Conservation (phyloP, 2,888 invertebrate genomes). For the Euzophera pinguis region DNA sequence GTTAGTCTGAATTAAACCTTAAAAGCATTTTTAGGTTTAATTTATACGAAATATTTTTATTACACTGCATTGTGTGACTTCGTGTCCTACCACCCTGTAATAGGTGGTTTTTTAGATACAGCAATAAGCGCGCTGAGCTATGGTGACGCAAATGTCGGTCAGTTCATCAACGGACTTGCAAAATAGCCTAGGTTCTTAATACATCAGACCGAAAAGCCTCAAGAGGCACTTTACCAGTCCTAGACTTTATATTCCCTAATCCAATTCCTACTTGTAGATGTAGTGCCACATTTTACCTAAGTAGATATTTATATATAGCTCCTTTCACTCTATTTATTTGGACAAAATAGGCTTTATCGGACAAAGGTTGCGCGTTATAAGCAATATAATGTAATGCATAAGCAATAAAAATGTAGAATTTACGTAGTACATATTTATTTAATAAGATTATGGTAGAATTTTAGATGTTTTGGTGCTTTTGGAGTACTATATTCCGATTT, state of each 20-base stretch:
- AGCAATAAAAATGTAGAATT: conserved; percentile 71
- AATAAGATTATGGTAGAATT: conserved; percentile 56
- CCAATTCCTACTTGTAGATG: conserved; percentile 51
- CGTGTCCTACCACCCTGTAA: no score
- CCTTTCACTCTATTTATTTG: conserved; percentile 39
- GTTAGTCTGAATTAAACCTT: no score
- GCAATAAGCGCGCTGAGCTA: no score
- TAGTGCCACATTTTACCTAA: conserved; percentile 62
- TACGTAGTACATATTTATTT: conserved; percentile 50
- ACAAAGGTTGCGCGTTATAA: conserved; percentile 66
- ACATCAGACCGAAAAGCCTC: conserved; percentile 23
- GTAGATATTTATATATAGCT: conserved; percentile 36
- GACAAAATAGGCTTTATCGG: conserved; percentile 40
- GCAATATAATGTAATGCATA: conserved; percentile 73
- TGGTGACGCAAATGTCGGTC: background rate
- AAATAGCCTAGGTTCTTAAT: background rate
- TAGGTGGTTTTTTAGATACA: no score
- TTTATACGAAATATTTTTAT: no score
- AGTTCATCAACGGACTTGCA: background rate
- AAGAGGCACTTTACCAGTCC: conserved; percentile 44
- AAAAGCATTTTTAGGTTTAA: no score
- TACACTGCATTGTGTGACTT: no score
- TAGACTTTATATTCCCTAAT: conserved; percentile 49
- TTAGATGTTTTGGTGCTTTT: conserved; percentile 70
- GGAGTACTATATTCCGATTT: conserved; percentile 55